phyloP scores from a whole-genome alignment of 1,140 invertebrate genomes.

The Ceratina calcarata region DNA sequence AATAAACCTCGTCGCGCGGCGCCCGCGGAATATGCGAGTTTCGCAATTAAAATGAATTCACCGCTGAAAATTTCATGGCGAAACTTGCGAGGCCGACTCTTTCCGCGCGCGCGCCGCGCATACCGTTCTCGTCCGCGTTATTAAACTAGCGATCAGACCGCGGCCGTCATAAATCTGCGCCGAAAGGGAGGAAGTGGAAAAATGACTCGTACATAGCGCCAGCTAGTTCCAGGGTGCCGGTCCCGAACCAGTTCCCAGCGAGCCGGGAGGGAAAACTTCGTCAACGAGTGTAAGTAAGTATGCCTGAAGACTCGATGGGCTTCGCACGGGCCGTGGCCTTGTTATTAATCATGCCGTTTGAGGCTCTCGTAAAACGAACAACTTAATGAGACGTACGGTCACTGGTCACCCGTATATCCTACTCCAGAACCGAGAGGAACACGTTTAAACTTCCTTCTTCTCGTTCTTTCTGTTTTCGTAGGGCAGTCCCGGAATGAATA shows the following conservation, averaged over 20 bases:
- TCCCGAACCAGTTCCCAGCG: background rate
- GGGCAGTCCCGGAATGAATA: background rate
- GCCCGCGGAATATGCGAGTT: background rate
- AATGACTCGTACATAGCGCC: background rate
- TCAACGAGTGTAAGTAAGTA: background rate
- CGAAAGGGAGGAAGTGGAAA: background rate
- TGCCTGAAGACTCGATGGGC: background rate
- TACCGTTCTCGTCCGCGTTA: constrained; percentile 45
- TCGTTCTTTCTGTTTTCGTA: background rate
- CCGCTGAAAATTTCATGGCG: constrained; percentile 26
- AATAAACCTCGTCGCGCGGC: constrained; percentile 1
- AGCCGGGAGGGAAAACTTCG: constrained; percentile 1
- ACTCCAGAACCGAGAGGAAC: background rate
- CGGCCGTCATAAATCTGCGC: constrained; percentile 51
- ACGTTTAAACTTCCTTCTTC: background rate
- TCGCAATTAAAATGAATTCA: constrained; percentile 42
- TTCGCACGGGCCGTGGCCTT: constrained; percentile 4
- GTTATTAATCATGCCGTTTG: constrained; percentile 53
- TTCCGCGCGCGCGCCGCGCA: constrained; percentile 34
- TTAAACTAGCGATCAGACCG: constrained; percentile 43
- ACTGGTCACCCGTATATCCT: constrained; percentile 16
- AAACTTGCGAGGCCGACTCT: background rate
- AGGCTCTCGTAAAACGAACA: constrained; percentile 22
- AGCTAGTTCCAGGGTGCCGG: constrained; percentile 8
- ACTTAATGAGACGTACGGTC: constrained; percentile 12